Evolutionary conservation across 2,113 vertebrate species (phyloP).

Genomic region (Candoia aspera): DNA sequence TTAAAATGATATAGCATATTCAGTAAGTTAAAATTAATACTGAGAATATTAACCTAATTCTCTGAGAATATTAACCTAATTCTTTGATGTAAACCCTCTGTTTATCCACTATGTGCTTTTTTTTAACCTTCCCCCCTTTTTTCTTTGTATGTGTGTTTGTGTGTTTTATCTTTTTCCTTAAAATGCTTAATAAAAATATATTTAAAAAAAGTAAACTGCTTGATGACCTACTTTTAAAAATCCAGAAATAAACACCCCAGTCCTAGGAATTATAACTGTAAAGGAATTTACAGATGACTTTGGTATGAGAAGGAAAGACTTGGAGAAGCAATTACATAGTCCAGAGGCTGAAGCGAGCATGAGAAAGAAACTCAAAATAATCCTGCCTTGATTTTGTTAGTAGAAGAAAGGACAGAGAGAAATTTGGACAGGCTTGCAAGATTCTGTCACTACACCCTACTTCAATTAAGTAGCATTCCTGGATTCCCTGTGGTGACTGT

Average conservation of each 20-base stretch:
- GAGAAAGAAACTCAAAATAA: background rate
- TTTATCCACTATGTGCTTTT: background rate
- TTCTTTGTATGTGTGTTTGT: background rate
- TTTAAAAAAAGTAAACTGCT: background rate
- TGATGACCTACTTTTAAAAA: background rate
- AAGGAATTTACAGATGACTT: too few species aligned
- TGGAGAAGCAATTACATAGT: background rate
- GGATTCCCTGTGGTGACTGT: background rate
- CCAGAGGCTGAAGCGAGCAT: background rate
- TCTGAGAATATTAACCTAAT: background rate
- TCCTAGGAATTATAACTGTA: background rate
- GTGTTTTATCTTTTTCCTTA: background rate
- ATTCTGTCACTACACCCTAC: background rate
- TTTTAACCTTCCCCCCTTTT: background rate
- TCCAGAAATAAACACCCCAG: background rate
- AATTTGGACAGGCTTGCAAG: background rate
- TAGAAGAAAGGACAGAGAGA: background rate
- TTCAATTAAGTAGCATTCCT: background rate
- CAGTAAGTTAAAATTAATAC: background rate
- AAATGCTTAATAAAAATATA: background rate
- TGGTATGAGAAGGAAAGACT: background rate
- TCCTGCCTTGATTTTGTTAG: background rate
- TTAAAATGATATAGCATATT: background rate
- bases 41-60: background rate
- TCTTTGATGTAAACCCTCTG: background rate